These are phyloP conservation scores for Distichodus sexfasciatus DNA, from an alignment of 2,797 vertebrate genomes.

Conservation along the genomic window DNA sequence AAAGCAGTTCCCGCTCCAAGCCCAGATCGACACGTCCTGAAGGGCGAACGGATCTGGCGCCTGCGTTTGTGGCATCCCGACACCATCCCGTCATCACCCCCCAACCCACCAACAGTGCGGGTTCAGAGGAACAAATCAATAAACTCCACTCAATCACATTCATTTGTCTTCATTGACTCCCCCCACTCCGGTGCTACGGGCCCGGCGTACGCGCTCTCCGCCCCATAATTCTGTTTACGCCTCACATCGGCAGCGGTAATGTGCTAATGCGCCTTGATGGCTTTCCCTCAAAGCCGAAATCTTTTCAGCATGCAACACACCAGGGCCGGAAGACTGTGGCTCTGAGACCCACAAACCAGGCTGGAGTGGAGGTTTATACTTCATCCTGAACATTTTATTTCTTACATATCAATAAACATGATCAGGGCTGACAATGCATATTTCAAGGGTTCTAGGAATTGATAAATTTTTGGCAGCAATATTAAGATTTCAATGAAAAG, in stretches of 20 bases:
- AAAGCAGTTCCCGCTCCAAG: constrained; percentile 31
- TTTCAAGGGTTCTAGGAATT: too few species aligned
- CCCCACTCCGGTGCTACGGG: constrained; percentile 17
- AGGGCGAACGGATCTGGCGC: constrained; percentile 17
- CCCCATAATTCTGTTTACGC: constrained; percentile 29
- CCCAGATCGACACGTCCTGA: constrained; percentile 43
- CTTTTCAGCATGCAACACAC: not conserved
- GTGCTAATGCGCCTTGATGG: not conserved
- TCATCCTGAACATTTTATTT: constrained; percentile 3
- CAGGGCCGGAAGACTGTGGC: not conserved
- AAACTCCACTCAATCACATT: constrained; percentile 46
- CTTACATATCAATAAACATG: not conserved
- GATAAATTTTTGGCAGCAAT: too few species aligned
- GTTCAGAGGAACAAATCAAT: constrained; percentile 45
- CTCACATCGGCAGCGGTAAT: constrained; percentile 8
- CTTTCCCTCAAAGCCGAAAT: constrained; percentile 7
- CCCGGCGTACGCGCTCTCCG: not conserved
- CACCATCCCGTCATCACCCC: not conserved
- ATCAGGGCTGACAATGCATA: constrained; percentile 12
- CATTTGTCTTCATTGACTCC: constrained; percentile 50
- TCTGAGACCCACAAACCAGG: not conserved
- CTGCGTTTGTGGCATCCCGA: not conserved
- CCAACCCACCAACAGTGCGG: constrained; percentile 12
- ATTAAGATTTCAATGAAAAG: too few species aligned
- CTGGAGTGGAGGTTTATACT: not conserved